Conservation (phyloP, 2,113 vertebrate genomes). For the Callorhinus ursinus region DNA sequence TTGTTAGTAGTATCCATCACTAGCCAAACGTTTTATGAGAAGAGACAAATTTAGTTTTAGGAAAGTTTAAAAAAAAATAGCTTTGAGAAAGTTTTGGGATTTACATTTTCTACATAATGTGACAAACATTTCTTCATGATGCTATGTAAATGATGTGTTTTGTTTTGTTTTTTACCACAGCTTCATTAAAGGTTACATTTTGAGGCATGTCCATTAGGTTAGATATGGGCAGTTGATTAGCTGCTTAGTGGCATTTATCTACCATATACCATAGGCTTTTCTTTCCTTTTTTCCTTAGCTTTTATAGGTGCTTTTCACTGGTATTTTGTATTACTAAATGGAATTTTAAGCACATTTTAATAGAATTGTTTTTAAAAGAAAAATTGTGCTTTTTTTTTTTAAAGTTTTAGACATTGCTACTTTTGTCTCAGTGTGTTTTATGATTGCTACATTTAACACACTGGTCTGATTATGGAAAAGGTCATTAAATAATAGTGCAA, state of each 20-base stretch:
- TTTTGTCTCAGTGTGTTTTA: constrained; percentile 23
- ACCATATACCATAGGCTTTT: neutral
- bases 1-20: neutral
- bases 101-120: neutral
- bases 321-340: constrained; percentile 26
- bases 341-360: neutral
- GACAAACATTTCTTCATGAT: neutral
- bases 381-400: neutral
- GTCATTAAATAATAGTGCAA: constrained; percentile 14
- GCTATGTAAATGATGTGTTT: neutral
- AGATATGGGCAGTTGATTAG: neutral
- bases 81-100: neutral
- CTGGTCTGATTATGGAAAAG: neutral
- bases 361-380: neutral
- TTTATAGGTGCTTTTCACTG: neutral
- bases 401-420: neutral
- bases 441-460: neutral
- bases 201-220: neutral
- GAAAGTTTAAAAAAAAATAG: neutral
- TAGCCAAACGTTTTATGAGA: constrained; percentile 9
- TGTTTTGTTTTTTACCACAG: neutral
- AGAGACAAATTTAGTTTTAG: neutral
- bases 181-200: constrained; percentile 19
- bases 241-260: neutral
- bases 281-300: constrained; percentile 4